Base-by-base conservation (phyloP, 1,140 invertebrate genomes). In the Eriosoma lanigerum region DNA sequence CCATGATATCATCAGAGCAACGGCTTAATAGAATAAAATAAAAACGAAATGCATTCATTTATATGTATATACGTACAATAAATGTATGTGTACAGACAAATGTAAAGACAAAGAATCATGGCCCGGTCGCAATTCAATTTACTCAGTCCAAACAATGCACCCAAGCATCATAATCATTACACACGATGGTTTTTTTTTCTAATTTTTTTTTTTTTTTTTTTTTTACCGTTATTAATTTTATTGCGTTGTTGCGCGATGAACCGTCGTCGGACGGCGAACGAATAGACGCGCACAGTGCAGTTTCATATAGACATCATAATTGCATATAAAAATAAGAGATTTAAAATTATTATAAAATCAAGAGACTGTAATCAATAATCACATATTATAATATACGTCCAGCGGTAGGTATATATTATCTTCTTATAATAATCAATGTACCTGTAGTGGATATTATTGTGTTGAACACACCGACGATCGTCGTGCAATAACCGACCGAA, bases 101-200 rank as follows among this genome's bases (percentile, higher is more conserved):
- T 26, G 38, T 15, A 78, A 78, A 78, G 75, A 78, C 75, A 78
- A 78, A 78, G 75, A 78, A 78, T 75, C 72, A 38, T 58, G 6
- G 68, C 48, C 46, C 26, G 73, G 75, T 78, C 75, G 75, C 75
- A 62, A 78, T 78, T 78, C 56, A 78, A 78, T 78, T 78, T 56
- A 48, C 56, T 62, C 38, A 17, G 56, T 78, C 54, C 75, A 78
- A 78, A 78, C 75, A 78, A 76, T 76, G 73, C 66, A 5, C 44
- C 72, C 50, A 38, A 76, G 32, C 19, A 19, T 32, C 26, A 75
- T 75, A 48, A 76, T 76, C 54, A 76, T 76, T 76, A 76, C 72
- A 72, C 48, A 52, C 26, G 68, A 52, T 52, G 29, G 48, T 70
- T 17, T 13, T 68, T 38, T 66, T 44, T 38, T 24, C 26, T 44